These are phyloP conservation scores for Chloroclysta siterata DNA, from an alignment of 2,888 invertebrate genomes.

Conservation along the genomic window DNA sequence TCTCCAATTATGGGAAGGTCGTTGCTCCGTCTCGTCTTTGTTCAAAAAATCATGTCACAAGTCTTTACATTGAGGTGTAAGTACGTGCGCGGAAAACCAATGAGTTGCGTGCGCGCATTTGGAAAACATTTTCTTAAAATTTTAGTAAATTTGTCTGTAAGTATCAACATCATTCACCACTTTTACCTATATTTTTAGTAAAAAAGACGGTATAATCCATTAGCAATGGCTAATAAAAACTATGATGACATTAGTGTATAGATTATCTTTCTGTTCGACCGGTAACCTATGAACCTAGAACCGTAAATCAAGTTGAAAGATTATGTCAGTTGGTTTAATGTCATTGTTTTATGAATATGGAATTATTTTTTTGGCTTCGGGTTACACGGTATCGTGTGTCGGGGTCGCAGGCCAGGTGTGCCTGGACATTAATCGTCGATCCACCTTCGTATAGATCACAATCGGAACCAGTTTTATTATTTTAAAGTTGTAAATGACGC, in stretches of 20 bases:
- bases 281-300: conserved; percentile 39
- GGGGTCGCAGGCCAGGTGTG: conserved; percentile 69
- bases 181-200: conserved; percentile 5
- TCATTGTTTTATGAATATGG: conserved; percentile 61
- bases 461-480: conserved; percentile 83
- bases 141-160: too few species aligned
- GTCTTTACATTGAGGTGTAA: conserved; percentile 55
- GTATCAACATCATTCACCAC: not conserved
- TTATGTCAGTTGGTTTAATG: conserved; percentile 59
- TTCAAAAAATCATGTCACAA: conserved; percentile 73
- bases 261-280: conserved; percentile 37
- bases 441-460: conserved; percentile 81
- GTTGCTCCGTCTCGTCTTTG: conserved; percentile 70
- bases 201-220: conserved; percentile 1
- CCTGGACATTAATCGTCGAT: conserved; percentile 76
- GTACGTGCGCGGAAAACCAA: conserved; percentile 71
- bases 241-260: conserved; percentile 38
- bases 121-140: conserved; percentile 36
- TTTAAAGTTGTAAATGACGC: conserved; percentile 84
- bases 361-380: conserved; percentile 59
- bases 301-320: conserved; percentile 39
- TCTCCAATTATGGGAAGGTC: conserved; percentile 79
- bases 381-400: conserved; percentile 59
- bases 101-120: conserved; percentile 46
- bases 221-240: conserved; percentile 32